Evolutionary conservation across 2,113 vertebrate genomes (phyloP), one percentile per base, ranked within the genome.

Genomic region (Urocolius indicus): DNA sequence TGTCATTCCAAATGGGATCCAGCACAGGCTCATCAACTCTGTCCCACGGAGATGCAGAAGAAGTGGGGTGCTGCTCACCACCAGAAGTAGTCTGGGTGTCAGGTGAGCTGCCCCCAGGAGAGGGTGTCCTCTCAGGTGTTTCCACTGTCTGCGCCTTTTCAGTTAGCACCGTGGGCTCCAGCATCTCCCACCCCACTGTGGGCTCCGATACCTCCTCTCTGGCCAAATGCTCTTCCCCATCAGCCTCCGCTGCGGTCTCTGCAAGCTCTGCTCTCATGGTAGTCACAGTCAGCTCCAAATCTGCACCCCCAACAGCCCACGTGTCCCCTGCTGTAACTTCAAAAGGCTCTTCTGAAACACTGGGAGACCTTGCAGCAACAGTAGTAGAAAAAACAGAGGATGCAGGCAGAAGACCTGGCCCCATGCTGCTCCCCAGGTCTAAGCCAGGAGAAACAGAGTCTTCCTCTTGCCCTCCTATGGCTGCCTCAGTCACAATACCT

Each of bases 381-480:
- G 94, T 90, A 67, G 94, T 72, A 32, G 96, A 88, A 80, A 96
- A 88, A 77, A 91, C 11, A 84, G 97, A 95, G 52, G 96, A 92
- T 52, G 66, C n/a, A 5, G 87, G 93, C 38, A 93, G 87, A 75
- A 94, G 49, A 86, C 95, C 89, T 19, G 97, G 97, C 48, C 97
- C 97, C 96, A 98, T 94, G 65, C 97, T 98, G 92, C 97, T 97
- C 41, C 97, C 98, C 30, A 95, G 90, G 84, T 98, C 98, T 93
- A 95, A 93, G 38, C 97, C 97, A 5, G 96, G 95, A 41, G 87
- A 84, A 79, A 90, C 86, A 58, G 97, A 83, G 34, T 97, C 97
- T 29, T 97, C 96, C 59, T 97, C 96, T 15, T 92, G 97, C 45
- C 84, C 93, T 63, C 76, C 96, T 57, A 6, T 12, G 22, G 91